phyloP scores from a whole-genome alignment of 2,797 vertebrate species.

The Sebastes oblongus region DNA sequence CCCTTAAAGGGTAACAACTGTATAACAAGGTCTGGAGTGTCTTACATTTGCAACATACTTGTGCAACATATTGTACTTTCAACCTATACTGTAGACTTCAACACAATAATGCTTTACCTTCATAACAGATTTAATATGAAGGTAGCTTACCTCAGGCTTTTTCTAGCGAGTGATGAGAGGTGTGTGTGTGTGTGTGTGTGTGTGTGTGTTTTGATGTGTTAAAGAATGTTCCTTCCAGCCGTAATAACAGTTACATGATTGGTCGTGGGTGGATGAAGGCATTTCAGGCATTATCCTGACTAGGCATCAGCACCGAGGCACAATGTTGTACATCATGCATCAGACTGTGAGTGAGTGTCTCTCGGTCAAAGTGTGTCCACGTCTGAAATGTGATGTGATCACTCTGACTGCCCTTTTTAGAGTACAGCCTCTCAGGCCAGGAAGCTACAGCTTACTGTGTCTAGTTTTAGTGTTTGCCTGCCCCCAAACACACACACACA shows the following conservation, averaged over 20 bases:
- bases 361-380: slow-evolving; percentile 36
- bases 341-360: slow-evolving; percentile 1
- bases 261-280: slow-evolving; percentile 18
- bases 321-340: slow-evolving; percentile 19
- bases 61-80: background rate
- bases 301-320: slow-evolving; percentile 17
- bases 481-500: background rate
- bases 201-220: slow-evolving; percentile 17
- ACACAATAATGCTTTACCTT: background rate
- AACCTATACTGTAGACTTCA: background rate
- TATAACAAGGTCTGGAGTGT: background rate
- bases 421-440: slow-evolving; percentile 8
- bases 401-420: slow-evolving; percentile 19
- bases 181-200: background rate
- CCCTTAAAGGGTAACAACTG: background rate
- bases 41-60: background rate
- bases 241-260: slow-evolving; percentile 22
- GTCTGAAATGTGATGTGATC: slow-evolving; percentile 40
- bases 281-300: slow-evolving; percentile 36
- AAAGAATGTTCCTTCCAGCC: slow-evolving; percentile 15
- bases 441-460: slow-evolving; percentile 1
- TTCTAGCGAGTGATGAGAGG: background rate
- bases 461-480: background rate
- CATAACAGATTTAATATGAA: background rate
- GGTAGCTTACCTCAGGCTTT: slow-evolving; percentile 2